A percentile compares a stretch with the other conserved stretches of the same genome.
phyloP scores from a whole-genome alignment of 2,888 invertebrate genomes.

The Eurytoma adleriae region DNA sequence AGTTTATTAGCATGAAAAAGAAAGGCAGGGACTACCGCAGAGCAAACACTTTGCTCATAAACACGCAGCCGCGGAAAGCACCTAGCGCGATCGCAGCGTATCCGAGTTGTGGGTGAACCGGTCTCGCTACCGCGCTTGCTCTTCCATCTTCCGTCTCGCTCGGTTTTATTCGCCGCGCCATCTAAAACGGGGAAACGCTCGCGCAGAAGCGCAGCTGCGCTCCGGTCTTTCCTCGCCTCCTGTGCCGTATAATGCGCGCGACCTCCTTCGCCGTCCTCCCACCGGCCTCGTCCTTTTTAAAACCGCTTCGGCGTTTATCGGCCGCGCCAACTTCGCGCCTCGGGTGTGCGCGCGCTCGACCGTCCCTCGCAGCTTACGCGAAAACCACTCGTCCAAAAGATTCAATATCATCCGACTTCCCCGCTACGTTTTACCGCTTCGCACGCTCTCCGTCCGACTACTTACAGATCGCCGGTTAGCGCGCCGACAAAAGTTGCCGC shows the following conservation, averaged over 20 bases:
- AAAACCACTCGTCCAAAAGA: no score
- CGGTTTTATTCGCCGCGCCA: neutral
- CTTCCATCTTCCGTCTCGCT: neutral
- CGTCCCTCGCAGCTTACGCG: no score
- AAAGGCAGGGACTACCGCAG: no score
- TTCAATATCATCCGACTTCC: no score
- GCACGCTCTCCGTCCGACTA: no score
- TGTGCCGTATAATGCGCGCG: neutral
- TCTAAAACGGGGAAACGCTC: no score
- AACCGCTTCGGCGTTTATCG: slow-evolving; percentile 40
- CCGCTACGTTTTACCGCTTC: no score
- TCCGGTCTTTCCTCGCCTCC: slow-evolving; percentile 9
- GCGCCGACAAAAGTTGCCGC: no score
- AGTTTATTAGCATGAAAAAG: no score
- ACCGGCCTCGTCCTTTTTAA: slow-evolving; percentile 47
- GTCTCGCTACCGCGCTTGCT: neutral
- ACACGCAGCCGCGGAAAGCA: no score
- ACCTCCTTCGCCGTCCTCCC: slow-evolving; percentile 11
- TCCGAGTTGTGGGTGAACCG: neutral
- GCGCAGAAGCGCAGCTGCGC: slow-evolving; percentile 11
- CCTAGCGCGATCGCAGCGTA: neutral
- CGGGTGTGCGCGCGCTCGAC: neutral
- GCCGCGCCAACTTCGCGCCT: slow-evolving; percentile 34
- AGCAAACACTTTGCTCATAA: no score
- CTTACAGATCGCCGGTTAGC: no score